A percentile compares a stretch with the other conserved stretches of the same genome.
These are phyloP conservation scores for Apamea sordens DNA, from an alignment of 2,888 invertebrate species.

Conservation along the genomic window DNA sequence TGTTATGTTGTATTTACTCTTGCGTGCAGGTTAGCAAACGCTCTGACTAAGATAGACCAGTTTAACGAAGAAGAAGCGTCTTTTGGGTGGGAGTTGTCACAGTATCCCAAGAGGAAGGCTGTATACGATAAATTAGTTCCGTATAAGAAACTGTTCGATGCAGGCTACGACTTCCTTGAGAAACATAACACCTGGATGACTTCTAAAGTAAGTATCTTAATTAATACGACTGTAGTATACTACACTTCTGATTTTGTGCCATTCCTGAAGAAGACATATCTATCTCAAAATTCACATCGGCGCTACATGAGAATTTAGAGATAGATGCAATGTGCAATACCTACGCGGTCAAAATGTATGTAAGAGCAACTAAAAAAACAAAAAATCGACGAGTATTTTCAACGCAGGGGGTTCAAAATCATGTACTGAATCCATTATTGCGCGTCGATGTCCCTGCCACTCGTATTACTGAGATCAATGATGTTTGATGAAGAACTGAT, in stretches of 20 bases:
- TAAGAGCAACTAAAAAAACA: background rate
- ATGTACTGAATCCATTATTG: background rate
- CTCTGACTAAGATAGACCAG: conserved; percentile 94
- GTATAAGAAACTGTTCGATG: conserved; percentile 96
- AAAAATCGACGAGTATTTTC: background rate
- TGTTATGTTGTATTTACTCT: background rate
- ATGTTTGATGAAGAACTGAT: background rate
- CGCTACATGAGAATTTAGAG: background rate
- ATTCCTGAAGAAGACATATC: background rate
- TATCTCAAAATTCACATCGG: background rate
- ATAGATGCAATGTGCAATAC: background rate
- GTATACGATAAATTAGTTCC: conserved; percentile 95
- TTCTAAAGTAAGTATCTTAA: conserved; percentile 82
- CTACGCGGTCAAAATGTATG: background rate
- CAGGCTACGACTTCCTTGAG: conserved; percentile 95
- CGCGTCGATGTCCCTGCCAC: background rate
- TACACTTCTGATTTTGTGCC: background rate
- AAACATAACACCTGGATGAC: conserved; percentile 97
- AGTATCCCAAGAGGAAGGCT: conserved; percentile 96
- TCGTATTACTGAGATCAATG: too few species aligned
- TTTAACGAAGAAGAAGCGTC: conserved; percentile 98
- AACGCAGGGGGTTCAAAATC: background rate
- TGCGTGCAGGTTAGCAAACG: conserved; percentile 90
- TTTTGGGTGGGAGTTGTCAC: conserved; percentile 96
- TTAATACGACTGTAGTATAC: background rate